Evolutionary conservation across 2,888 invertebrate genomes (phyloP), one percentile per base, ranked within the genome.

Genomic region (Dusona sp.): DNA sequence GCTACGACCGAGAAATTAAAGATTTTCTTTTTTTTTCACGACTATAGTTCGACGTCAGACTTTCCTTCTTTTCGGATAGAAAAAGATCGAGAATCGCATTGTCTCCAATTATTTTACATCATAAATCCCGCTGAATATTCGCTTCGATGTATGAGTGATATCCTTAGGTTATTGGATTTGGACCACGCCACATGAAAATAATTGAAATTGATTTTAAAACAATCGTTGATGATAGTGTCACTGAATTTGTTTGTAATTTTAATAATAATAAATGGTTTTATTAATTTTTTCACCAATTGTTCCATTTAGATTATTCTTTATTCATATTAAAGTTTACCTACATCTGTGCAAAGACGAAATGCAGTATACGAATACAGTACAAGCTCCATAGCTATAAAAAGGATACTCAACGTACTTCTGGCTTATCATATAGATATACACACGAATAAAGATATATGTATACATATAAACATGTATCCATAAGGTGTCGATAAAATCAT

Each of bases 1-100:
- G 29, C 33, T 81, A 64, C 54, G 29, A 73, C n/a, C 42, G 36
- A 82, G 33, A 83, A 65, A 72, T 67, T 33, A 54, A 54, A 29
- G 9, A 13, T 54, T 13, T 57, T 51, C 42, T 42, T 45, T 33
- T 51, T 29, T 45, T 72, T 45, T 65, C 22, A 22, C 25, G n/a
- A n/a, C 67, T 22, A 51, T 11, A 29, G 42, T n/a, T 79, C 45
- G 29, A 57, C 57, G 68, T 70, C 57, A 33, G 42, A 68, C 42
- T 79, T 61, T 57, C 29, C 19, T 57, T 45, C n/a, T 72, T 22
- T 36, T 22, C 22, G 2, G 25, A 36, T 22, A 11, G n/a, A 7
- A 22, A 61, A 45, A 54, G 29, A 6, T 51, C 22, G 38, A 38
- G 25, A 65, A 67, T n/a, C 36, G 22, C 6, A 51, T 48, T 64